A percentile compares a stretch with the other conserved stretches of the same genome.
Evolutionary conservation across 92 coral and sea anemone species (phyloP).

Genomic region (Isaurus tuberculatus): DNA sequence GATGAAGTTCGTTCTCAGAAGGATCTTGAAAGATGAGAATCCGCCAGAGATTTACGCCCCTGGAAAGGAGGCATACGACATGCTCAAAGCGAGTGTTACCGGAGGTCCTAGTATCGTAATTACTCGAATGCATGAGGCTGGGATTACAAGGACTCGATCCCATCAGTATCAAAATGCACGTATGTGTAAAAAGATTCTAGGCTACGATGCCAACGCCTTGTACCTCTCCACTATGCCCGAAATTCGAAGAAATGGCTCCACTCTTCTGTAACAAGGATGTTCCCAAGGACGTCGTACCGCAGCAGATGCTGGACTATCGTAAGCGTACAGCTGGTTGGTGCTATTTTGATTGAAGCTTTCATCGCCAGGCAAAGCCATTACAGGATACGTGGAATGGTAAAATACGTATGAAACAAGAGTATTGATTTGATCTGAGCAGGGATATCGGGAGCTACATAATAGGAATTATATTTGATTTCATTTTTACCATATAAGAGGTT

Average conservation of each 20-base stretch:
- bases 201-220: slow-evolving; percentile 26
- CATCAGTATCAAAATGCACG: slow-evolving; percentile 39
- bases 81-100: not conserved
- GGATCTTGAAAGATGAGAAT: too few relatives aligned
- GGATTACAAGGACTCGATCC: slow-evolving; percentile 29
- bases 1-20: not conserved
- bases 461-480: too few relatives aligned
- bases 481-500: too few relatives aligned
- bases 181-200: not conserved
- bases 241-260: slow-evolving; percentile 24
- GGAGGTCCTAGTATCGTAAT: not conserved
- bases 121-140: slow-evolving; percentile 1
- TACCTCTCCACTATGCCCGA: slow-evolving; percentile 13
- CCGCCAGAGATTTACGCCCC: slow-evolving; percentile 5
- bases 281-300: slow-evolving; percentile 23
- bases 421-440: too few relatives aligned
- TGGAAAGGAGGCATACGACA: not conserved
- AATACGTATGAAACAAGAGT: too few relatives aligned
- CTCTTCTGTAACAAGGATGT: not conserved
- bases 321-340: too few relatives aligned
- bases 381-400: too few relatives aligned
- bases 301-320: not conserved
- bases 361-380: too few relatives aligned
- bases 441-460: too few relatives aligned
- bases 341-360: too few relatives aligned